Percentiles rank a stretch among this genome's conserved stretches.
phyloP scores from a whole-genome alignment of 2,113 vertebrate species.

The Lontra canadensis region DNA sequence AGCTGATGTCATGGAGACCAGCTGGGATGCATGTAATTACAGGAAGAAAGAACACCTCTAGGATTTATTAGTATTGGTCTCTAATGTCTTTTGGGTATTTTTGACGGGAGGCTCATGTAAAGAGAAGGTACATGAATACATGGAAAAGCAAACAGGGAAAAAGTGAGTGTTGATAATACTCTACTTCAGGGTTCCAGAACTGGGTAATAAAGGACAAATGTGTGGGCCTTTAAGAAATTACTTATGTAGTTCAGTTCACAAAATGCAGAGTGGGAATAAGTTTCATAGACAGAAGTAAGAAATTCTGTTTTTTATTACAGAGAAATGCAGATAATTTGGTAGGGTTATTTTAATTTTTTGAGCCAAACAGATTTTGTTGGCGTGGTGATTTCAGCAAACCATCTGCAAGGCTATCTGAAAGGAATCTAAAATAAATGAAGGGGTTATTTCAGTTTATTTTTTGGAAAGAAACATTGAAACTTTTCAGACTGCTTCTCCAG shows the following conservation, averaged over 20 bases:
- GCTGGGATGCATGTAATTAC: not conserved
- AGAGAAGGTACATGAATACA: not conserved
- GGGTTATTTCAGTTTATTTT: constrained; percentile 50
- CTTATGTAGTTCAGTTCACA: constrained; percentile 38
- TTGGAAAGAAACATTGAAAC: constrained; percentile 33
- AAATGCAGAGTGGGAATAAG: constrained; percentile 4
- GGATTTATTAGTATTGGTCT: not conserved
- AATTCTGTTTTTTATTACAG: constrained; percentile 9
- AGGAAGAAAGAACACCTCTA: not conserved
- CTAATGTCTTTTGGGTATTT: not conserved
- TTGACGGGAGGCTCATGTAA: not conserved
- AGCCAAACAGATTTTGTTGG: constrained; percentile 53
- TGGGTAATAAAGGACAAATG: not conserved
- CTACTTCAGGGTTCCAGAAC: not conserved
- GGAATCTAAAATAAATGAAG: constrained; percentile 62
- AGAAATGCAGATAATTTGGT: constrained; percentile 27
- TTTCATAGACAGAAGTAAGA: constrained; percentile 34
- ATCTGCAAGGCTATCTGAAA: constrained; percentile 66
- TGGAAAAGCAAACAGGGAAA: not conserved
- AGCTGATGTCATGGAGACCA: not conserved
- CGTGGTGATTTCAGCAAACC: constrained; percentile 43
- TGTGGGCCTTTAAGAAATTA: not conserved
- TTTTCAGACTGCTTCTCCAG: constrained; percentile 28
- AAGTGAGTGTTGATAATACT: not conserved
- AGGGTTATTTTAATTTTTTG: constrained; percentile 50